Percentiles rank a stretch among this genome's conserved stretches.
Conservation (phyloP, 2,888 invertebrate genomes). For the Aplocera efformata region DNA sequence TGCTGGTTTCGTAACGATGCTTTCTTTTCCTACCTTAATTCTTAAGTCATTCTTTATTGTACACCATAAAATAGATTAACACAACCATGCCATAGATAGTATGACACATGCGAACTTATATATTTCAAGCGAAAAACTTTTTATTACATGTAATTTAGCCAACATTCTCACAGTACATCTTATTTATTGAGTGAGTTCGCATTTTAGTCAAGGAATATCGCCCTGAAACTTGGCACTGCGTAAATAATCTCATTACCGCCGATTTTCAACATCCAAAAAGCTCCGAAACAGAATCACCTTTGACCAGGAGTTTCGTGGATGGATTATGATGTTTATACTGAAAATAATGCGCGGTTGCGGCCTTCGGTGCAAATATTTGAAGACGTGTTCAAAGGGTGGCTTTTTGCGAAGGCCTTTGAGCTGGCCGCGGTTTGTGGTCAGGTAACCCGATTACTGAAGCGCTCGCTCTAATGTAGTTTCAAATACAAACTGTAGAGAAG, state of each 20-base stretch:
- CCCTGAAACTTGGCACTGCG: neutral
- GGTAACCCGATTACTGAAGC: conserved; percentile 67
- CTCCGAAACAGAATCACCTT: conserved; percentile 50
- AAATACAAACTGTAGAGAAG: conserved; percentile 6
- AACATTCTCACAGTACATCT: too few relatives aligned
- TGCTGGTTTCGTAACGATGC: too few relatives aligned
- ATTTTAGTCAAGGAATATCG: too few relatives aligned
- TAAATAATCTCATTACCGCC: conserved; percentile 18
- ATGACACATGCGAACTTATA: too few relatives aligned
- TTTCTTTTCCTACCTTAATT: too few relatives aligned
- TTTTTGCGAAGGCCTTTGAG: conserved; percentile 73
- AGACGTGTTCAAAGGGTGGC: conserved; percentile 71
- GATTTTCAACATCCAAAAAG: conserved; percentile 32
- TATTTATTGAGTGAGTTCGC: too few relatives aligned
- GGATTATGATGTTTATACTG: conserved; percentile 75
- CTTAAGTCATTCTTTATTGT: too few relatives aligned
- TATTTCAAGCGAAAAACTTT: too few relatives aligned
- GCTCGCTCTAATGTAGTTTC: conserved; percentile 23
- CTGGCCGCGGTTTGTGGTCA: conserved; percentile 63
- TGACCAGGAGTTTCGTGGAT: conserved; percentile 53
- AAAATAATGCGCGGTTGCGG: conserved; percentile 75
- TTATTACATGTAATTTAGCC: too few relatives aligned
- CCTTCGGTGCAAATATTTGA: conserved; percentile 74
- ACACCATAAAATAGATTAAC: too few relatives aligned
- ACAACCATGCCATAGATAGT: too few relatives aligned